phyloP scores from a whole-genome alignment of 2,797 vertebrate species.

The Pangasius macronema region DNA sequence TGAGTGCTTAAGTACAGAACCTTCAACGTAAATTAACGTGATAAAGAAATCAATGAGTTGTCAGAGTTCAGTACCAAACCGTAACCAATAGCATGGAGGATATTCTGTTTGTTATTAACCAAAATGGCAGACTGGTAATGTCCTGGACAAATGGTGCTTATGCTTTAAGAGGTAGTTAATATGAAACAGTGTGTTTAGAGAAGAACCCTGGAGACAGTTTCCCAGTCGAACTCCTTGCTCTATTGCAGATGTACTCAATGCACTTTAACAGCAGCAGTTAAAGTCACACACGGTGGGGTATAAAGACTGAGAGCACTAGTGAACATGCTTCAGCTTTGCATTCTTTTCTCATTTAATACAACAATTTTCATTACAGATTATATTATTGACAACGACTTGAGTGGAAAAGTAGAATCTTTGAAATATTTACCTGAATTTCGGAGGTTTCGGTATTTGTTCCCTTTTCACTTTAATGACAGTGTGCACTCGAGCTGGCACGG shows the following conservation, averaged over 20 bases:
- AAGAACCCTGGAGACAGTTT: not conserved
- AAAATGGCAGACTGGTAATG: no score
- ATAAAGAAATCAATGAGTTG: not conserved
- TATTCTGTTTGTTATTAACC: not conserved
- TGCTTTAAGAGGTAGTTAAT: slow-evolving; percentile 2
- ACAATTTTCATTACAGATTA: not conserved
- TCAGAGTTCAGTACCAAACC: not conserved
- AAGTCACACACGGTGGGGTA: not conserved
- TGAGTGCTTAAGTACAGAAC: not conserved
- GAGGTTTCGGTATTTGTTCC: not conserved
- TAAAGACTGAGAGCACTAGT: not conserved
- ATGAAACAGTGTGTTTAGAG: not conserved
- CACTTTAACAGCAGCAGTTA: not conserved
- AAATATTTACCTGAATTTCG: not conserved
- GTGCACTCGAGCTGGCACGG: not conserved
- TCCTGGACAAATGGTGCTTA: no score
- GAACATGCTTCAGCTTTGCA: not conserved
- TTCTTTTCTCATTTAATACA: not conserved
- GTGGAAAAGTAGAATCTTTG: not conserved
- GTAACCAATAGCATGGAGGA: not conserved
- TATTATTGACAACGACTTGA: not conserved
- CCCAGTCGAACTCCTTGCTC: not conserved
- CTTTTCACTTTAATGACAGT: not conserved
- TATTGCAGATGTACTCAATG: not conserved
- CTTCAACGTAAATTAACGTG: not conserved